Percentiles rank a stretch among this genome's conserved stretches.
These are phyloP conservation scores for Adela reaumurella DNA, from an alignment of 2,888 invertebrate genomes.

Conservation along the genomic window DNA sequence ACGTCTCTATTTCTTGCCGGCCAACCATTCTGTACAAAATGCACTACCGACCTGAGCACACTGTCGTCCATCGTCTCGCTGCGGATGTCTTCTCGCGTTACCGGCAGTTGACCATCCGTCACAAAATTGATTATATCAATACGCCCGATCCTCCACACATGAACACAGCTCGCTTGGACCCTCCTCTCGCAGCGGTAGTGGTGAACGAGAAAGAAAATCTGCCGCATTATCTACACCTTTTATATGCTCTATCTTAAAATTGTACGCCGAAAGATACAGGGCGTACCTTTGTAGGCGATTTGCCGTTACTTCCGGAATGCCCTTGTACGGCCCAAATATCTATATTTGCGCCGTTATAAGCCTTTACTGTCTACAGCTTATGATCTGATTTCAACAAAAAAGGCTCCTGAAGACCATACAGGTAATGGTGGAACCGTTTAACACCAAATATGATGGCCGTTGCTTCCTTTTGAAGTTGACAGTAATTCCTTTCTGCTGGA, in stretches of 20 bases:
- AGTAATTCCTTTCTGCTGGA: constrained; percentile 6
- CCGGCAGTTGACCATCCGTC: background rate
- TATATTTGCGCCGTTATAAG: too few relatives aligned
- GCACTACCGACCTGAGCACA: background rate
- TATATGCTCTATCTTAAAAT: constrained; percentile 2
- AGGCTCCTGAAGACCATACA: constrained; percentile 11
- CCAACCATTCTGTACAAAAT: constrained; percentile 4
- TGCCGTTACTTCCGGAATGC: constrained; percentile 1
- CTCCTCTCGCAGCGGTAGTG: background rate
- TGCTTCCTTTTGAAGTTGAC: constrained; percentile 12
- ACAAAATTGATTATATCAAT: constrained; percentile 2
- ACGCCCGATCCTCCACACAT: too few relatives aligned
- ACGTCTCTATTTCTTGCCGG: too few relatives aligned
- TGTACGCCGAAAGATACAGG: too few relatives aligned
- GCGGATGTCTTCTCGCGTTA: background rate
- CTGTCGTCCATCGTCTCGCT: background rate
- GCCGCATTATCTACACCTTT: constrained; percentile 5
- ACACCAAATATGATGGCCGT: constrained; percentile 12
- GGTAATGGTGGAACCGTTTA: constrained; percentile 12
- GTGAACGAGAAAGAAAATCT: constrained; percentile 10
- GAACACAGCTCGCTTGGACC: constrained; percentile 5
- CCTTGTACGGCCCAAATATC: background rate
- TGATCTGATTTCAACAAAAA: constrained; percentile 12
- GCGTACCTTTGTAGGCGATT: constrained; percentile 3
- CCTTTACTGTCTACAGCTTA: background rate